Evolutionary conservation across 1,140 invertebrate species (phyloP).

Genomic region (Lepidostoma basale): DNA sequence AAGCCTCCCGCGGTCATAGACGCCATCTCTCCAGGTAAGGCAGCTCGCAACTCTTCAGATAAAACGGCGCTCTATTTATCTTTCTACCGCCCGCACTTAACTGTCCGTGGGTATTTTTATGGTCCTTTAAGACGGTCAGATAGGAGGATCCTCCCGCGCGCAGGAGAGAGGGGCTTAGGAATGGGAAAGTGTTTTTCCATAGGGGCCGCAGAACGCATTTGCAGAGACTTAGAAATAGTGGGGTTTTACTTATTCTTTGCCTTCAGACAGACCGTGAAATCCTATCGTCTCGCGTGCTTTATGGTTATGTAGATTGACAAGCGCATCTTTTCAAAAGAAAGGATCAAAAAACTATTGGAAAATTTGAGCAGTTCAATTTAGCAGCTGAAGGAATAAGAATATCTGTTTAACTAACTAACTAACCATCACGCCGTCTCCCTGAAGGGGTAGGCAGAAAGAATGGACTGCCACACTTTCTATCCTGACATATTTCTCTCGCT

Average conservation of each 20-base stretch:
- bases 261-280: not conserved
- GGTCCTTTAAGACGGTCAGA: constrained; percentile 41
- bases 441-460: no score
- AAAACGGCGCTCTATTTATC: constrained; percentile 42
- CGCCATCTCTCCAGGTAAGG: not conserved
- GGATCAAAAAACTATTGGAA: no score
- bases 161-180: constrained; percentile 17
- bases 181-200: constrained; percentile 32
- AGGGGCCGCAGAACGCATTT: not conserved
- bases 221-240: not conserved
- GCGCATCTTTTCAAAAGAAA: no score
- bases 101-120: constrained; percentile 41
- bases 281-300: not conserved
- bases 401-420: no score
- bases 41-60: constrained; percentile 17
- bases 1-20: constrained; percentile 13
- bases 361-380: no score
- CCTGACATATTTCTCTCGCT: no score
- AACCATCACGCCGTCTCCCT: no score
- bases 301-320: not conserved
- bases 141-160: constrained; percentile 1
- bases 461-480: no score
- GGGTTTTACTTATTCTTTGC: not conserved
- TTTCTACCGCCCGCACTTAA: constrained; percentile 35
- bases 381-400: no score